Evolutionary conservation across 2,797 vertebrate genomes (phyloP).

Genomic region (Peromyscus attwateri): DNA sequence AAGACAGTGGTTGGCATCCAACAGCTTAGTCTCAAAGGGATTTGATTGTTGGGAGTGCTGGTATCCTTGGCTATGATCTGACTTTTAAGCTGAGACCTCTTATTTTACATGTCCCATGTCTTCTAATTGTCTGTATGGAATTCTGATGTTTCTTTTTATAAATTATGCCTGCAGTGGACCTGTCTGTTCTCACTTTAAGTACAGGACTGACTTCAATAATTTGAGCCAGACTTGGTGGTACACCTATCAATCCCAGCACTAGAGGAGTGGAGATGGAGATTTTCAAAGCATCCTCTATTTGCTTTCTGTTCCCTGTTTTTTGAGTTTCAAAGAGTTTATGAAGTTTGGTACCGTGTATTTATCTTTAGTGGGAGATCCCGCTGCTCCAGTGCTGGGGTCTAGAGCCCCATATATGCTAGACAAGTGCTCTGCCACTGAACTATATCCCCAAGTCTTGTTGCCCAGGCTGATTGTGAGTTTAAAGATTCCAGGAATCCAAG

Average conservation of each 20-base stretch:
- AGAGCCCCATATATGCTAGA: neutral
- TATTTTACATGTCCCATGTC: neutral
- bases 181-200: neutral
- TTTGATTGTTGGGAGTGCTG: conserved; percentile 36
- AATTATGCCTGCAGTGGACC: neutral
- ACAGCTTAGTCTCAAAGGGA: neutral
- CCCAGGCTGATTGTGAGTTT: neutral
- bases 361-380: neutral
- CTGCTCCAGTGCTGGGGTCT: neutral
- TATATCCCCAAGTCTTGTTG: neutral
- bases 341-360: neutral
- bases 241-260: neutral
- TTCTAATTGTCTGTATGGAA: neutral
- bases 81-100: conserved; percentile 70
- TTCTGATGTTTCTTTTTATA: conserved; percentile 21
- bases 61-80: conserved; percentile 39
- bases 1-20: neutral
- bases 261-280: neutral
- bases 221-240: neutral
- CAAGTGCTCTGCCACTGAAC: neutral
- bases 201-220: neutral
- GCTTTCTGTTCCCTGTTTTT: neutral
- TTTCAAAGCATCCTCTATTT: neutral
- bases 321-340: neutral
- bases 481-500: neutral